Evolutionary conservation across 2,888 invertebrate genomes (phyloP).

Genomic region (Heliconius erato): DNA sequence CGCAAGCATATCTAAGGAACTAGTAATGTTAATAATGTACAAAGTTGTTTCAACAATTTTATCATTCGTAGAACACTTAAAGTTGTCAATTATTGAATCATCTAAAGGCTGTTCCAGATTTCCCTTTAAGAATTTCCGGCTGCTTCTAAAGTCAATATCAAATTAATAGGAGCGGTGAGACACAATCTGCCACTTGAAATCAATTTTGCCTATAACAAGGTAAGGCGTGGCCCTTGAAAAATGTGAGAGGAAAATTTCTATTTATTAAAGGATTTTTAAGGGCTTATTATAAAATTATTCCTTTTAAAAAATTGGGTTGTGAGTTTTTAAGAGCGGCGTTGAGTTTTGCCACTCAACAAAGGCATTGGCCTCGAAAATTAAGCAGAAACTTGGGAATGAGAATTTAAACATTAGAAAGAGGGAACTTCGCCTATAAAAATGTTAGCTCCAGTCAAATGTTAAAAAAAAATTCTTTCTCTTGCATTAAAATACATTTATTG

Average conservation of each 20-base stretch:
- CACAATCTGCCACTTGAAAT: constrained; percentile 50
- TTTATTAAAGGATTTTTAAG: neutral
- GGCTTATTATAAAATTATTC: neutral
- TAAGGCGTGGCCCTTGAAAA: constrained; percentile 37
- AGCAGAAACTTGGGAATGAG: no score
- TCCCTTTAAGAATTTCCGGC: constrained; percentile 53
- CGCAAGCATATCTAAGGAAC: neutral
- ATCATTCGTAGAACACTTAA: constrained; percentile 38
- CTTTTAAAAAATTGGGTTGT: neutral
- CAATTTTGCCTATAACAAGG: constrained; percentile 45
- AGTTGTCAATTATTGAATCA: constrained; percentile 45
- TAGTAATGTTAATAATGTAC: neutral
- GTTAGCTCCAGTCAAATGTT: no score
- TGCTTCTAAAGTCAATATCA: constrained; percentile 48
- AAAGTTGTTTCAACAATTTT: neutral
- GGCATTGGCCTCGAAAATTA: no score
- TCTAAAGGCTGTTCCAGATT: constrained; percentile 50
- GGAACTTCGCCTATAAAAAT: no score
- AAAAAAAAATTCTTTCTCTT: no score
- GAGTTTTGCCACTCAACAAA: no score
- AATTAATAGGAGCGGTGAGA: constrained; percentile 52
- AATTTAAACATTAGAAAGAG: no score
- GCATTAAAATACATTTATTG: no score
- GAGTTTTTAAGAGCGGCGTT: neutral
- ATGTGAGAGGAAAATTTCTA: constrained; percentile 30